Base-by-base conservation (phyloP, 1,140 invertebrate species). In the Heliconius nattereri region DNA sequence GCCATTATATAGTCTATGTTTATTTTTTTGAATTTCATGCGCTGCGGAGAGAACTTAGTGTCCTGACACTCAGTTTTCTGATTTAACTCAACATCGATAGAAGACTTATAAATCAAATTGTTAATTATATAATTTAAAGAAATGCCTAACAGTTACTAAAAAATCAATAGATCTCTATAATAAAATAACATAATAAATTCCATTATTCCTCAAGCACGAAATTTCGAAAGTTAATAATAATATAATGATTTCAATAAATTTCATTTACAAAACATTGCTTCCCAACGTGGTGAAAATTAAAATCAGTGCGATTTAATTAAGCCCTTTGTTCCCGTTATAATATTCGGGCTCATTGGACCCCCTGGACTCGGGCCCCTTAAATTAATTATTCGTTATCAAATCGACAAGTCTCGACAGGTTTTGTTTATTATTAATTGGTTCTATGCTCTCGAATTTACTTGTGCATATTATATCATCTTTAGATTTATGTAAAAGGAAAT, bases 351-450 rank as follows among this genome's bases (percentile, higher is more conserved):
- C 78, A 80, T 78, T 75, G 84, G 80, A 82, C 83, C 84, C 49
- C 79, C 80, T 78, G 84, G 80, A 78, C 60, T 66, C 82, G 71
- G n/a, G 7, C 81, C 70, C 83, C 82, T 81, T 88, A 85, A 85
- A 87, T 88, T 90, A 89, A 88, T 88, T 85, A 84, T 81, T 85
- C 82, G 81, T 86, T 83, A 86, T 90, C 85, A 85, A 88, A 88
- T 89, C 85, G 85, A 86, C 85, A 83, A 81, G 78, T 66, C 74
- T 70, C 78, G 71, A 76, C 78, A 80, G 78, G 70, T 80, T 52
- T 54, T 71, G 74, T 76, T 80, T 78, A 78, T 60, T 78, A 73
- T 57, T 78, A 60, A 73, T 71, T 54, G 26, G n/a, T 66, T 66
- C 11, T 66, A 66, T 66, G 11, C 60, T 26, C 23, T 57, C 20